phyloP scores from a whole-genome alignment of 2,888 invertebrate genomes.

The Augiades crinisus region DNA sequence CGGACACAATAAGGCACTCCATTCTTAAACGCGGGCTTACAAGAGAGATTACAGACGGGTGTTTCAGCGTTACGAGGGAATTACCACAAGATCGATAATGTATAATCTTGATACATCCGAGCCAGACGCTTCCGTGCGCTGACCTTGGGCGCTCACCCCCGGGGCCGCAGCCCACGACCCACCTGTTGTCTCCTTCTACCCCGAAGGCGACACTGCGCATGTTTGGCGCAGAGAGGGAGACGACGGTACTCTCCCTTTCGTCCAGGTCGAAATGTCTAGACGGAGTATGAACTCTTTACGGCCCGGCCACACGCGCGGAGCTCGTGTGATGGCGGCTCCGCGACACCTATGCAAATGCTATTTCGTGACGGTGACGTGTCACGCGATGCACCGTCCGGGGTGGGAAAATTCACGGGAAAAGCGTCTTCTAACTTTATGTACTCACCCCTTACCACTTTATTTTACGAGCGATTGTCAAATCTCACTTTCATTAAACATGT shows the following conservation, averaged over 20 bases:
- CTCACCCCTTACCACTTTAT: conserved; percentile 6
- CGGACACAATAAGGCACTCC: not conserved
- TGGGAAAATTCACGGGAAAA: conserved; percentile 17
- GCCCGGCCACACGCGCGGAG: conserved; percentile 31
- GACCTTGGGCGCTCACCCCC: conserved; percentile 62
- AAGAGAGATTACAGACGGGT: conserved; percentile 38
- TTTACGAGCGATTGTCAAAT: not conserved
- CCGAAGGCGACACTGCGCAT: conserved; percentile 57
- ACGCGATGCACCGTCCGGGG: conserved; percentile 27
- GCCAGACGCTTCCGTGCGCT: conserved; percentile 76
- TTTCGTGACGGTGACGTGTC: conserved; percentile 25
- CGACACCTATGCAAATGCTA: conserved; percentile 50
- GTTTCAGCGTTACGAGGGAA: conserved; percentile 27
- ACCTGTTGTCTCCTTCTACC: conserved; percentile 65
- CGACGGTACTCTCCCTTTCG: conserved; percentile 50
- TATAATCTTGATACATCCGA: conserved; percentile 53
- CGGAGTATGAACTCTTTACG: conserved; percentile 75
- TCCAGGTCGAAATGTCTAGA: conserved; percentile 78
- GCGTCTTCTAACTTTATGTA: not conserved
- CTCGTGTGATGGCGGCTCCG: conserved; percentile 24
- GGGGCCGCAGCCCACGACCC: conserved; percentile 57
- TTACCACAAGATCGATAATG: conserved; percentile 61
- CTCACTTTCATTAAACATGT: too few species aligned
- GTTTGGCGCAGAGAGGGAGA: conserved; percentile 63
- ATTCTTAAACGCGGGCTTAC: conserved; percentile 6